Percentiles rank a stretch among this genome's conserved stretches.
Evolutionary conservation across 2,113 vertebrate genomes (phyloP).

Genomic region (Mionectes macconnelli): DNA sequence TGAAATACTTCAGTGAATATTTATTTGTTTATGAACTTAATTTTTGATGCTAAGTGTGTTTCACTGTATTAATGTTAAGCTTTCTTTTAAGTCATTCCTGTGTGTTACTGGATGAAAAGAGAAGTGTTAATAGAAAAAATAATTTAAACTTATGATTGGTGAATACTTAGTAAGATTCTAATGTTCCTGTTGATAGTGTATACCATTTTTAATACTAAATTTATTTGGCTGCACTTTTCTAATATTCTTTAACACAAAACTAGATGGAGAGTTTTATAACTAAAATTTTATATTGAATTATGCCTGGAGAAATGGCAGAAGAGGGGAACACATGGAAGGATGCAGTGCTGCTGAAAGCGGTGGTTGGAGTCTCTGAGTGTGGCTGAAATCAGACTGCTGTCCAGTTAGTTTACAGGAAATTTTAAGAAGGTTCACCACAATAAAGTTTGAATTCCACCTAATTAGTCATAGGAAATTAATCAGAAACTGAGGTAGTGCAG

Average conservation of each 20-base stretch:
- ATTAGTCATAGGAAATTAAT: not conserved
- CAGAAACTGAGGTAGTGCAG: not conserved
- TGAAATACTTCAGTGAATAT: constrained; percentile 29
- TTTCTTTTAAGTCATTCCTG: constrained; percentile 64
- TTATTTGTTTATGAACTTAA: constrained; percentile 33
- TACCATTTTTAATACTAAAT: constrained; percentile 26
- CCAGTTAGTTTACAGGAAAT: not conserved
- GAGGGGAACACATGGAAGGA: not conserved
- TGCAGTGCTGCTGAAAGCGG: not conserved
- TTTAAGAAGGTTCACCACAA: not conserved
- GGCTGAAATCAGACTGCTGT: not conserved
- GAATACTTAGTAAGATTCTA: constrained; percentile 53
- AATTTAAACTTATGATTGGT: constrained; percentile 63
- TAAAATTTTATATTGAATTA: constrained; percentile 31
- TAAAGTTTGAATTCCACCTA: not conserved
- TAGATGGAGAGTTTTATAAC: constrained; percentile 33
- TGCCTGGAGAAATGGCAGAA: constrained; percentile 1
- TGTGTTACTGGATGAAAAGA: constrained; percentile 33
- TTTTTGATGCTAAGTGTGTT: constrained; percentile 41
- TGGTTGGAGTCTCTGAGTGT: not conserved
- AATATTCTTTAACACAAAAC: constrained; percentile 45
- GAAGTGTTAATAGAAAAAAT: constrained; percentile 59
- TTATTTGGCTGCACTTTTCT: not conserved
- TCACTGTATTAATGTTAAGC: constrained; percentile 56
- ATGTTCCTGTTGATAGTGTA: constrained; percentile 32